Evolutionary conservation across 2,113 vertebrate species (phyloP).

Genomic region (Centropristis striata): DNA sequence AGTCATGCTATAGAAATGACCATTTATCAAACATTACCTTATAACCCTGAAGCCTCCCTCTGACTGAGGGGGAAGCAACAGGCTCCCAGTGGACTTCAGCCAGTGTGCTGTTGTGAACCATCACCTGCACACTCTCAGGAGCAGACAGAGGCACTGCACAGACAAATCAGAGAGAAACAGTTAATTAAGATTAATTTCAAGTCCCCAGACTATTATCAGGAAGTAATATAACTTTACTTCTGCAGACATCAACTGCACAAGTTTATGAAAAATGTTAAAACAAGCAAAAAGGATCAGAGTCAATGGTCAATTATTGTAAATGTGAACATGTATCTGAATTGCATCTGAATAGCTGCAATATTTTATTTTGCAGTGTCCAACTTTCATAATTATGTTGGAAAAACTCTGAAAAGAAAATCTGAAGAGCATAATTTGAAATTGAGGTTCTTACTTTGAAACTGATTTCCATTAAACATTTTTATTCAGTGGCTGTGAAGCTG

Average conservation of each 20-base stretch:
- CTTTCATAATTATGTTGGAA: too few species aligned
- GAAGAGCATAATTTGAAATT: too few species aligned
- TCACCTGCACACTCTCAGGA: constrained; percentile 89
- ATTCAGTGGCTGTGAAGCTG: too few species aligned
- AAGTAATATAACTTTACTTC: not conserved
- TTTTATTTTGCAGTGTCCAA: too few species aligned
- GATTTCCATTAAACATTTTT: too few species aligned
- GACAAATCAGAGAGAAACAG: not conserved
- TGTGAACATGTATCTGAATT: too few species aligned
- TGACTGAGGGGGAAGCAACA: constrained; percentile 86
- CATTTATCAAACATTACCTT: constrained; percentile 82
- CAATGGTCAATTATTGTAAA: not conserved
- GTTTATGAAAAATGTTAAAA: not conserved
- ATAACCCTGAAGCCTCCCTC: constrained; percentile 93
- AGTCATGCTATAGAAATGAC: not conserved
- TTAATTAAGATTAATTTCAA: not conserved
- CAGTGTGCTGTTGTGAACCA: constrained; percentile 91
- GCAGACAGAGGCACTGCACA: constrained; percentile 90
- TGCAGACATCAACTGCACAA: not conserved
- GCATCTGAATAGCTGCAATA: too few species aligned
- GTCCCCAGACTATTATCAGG: too few species aligned
- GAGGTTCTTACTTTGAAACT: too few species aligned
- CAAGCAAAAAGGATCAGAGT: not conserved
- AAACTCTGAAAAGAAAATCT: too few species aligned
- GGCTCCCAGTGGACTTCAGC: constrained; percentile 94